phyloP scores from a whole-genome alignment of 2,113 vertebrate species.

The Lophochroa leadbeateri region DNA sequence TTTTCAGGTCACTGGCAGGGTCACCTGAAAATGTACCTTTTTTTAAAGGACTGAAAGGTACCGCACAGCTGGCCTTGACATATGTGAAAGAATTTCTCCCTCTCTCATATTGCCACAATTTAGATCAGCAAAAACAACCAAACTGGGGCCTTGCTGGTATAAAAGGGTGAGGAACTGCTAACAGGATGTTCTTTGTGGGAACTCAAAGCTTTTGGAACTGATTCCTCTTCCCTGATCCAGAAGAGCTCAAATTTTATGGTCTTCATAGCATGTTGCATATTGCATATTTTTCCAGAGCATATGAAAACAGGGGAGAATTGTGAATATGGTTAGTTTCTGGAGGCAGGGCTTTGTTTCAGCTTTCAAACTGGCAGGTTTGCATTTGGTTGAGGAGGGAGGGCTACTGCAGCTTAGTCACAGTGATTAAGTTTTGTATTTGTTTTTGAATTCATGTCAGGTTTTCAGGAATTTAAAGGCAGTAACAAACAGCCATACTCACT shows the following conservation, averaged over 20 bases:
- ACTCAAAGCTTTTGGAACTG: constrained; percentile 48
- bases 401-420: background rate
- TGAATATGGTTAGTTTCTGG: constrained; percentile 7
- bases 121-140: constrained; percentile 28
- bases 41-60: background rate
- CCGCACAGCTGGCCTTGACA: background rate
- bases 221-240: constrained; percentile 35
- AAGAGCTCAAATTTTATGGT: constrained; percentile 61
- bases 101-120: background rate
- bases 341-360: background rate
- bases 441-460: background rate
- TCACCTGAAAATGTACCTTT: background rate
- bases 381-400: background rate
- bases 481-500: background rate
- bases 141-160: constrained; percentile 28
- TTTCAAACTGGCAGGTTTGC: background rate
- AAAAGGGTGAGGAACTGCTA: constrained; percentile 27
- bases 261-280: constrained; percentile 27
- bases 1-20: background rate
- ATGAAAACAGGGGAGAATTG: constrained; percentile 5
- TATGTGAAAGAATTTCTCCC: background rate
- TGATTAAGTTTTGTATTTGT: background rate
- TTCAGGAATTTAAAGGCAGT: background rate
- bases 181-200: constrained; percentile 51
- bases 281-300: constrained; percentile 31